A percentile compares a stretch with the other conserved stretches of the same genome.
These are phyloP conservation scores for Laupala kohalensis DNA, from an alignment of 1,140 invertebrate genomes.

Conservation along the genomic window DNA sequence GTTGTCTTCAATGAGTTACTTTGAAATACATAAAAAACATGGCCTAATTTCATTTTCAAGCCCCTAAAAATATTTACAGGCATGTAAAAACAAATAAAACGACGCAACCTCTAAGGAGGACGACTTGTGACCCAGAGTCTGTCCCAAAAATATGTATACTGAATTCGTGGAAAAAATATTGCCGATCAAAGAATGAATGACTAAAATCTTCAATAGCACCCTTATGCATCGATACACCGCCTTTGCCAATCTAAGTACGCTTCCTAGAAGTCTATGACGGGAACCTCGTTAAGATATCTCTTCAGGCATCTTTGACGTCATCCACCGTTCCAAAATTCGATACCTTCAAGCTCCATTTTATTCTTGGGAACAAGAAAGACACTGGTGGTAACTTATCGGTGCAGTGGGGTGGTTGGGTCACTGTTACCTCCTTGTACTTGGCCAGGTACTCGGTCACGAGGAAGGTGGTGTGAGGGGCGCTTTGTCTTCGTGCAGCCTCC, in stretches of 20 bases:
- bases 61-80: no score
- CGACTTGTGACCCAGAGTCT: no score
- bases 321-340: neutral
- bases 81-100: no score
- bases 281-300: neutral
- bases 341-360: neutral
- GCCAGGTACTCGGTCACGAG: neutral
- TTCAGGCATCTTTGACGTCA: neutral
- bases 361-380: neutral
- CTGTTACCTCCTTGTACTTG: neutral
- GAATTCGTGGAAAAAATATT: neutral
- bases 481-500: neutral
- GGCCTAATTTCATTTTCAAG: no score
- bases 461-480: neutral
- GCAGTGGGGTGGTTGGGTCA: neutral
- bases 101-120: no score
- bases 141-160: neutral
- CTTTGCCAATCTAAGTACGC: neutral
- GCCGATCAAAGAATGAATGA: neutral
- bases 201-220: neutral
- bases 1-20: no score
- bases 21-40: no score
- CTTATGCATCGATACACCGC: neutral
- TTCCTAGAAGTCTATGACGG: neutral
- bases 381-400: neutral